phyloP scores from a whole-genome alignment of 1,140 invertebrate genomes.

The Thaumetopoea pityocampa region DNA sequence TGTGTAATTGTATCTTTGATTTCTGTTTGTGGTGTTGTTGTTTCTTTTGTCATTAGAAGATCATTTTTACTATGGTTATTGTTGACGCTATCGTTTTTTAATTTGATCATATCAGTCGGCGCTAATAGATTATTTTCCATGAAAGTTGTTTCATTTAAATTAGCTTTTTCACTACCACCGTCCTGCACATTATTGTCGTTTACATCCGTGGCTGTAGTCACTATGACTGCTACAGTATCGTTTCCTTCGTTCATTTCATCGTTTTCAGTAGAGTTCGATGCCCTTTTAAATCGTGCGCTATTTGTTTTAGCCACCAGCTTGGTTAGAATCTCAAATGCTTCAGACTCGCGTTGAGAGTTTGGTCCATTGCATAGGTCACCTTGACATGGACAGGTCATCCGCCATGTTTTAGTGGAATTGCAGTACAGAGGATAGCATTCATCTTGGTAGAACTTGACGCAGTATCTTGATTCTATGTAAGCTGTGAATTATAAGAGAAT shows the following conservation, averaged over 20 bases:
- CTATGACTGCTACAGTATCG: neutral
- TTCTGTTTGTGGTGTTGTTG: neutral
- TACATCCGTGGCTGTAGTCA: too few species aligned
- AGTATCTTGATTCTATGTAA: constrained; percentile 60
- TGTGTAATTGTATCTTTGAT: neutral
- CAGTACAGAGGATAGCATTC: constrained; percentile 69
- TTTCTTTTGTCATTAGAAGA: neutral
- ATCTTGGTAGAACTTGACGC: constrained; percentile 68
- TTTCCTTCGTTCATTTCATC: neutral
- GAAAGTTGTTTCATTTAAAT: too few species aligned
- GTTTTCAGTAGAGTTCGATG: constrained; percentile 9
- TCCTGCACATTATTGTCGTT: neutral
- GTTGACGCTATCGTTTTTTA: too few species aligned
- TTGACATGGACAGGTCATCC: constrained; percentile 74
- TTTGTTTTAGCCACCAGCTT: constrained; percentile 37
- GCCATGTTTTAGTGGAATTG: constrained; percentile 66
- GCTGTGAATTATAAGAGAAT: constrained; percentile 42
- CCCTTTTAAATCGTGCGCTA: constrained; percentile 32
- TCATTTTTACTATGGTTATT: too few species aligned
- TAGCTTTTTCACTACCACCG: too few species aligned
- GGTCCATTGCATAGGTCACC: constrained; percentile 73
- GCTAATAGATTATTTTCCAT: too few species aligned
- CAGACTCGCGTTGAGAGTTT: constrained; percentile 48
- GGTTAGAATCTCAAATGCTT: constrained; percentile 38
- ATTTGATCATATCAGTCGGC: too few species aligned